These are phyloP conservation scores for Paramisgurnus dabryanus DNA, from an alignment of 2,113 vertebrate species.

Conservation along the genomic window DNA sequence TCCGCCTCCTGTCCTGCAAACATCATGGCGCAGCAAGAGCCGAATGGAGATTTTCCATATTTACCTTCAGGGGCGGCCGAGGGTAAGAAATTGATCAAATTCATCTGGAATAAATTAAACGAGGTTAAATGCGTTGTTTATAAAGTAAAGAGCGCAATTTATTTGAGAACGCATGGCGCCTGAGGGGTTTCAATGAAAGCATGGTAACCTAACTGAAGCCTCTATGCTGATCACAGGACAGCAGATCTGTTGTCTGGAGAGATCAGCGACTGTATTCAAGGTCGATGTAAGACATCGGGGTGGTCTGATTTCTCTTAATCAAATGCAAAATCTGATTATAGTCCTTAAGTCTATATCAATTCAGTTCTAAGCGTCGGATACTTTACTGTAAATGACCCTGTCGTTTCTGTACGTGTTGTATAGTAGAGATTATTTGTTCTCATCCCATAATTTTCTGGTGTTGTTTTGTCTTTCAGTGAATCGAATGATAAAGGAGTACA, in stretches of 20 bases:
- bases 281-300: slow-evolving; percentile 59
- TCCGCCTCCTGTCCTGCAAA: slow-evolving; percentile 52
- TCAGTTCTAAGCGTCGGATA: not conserved
- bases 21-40: slow-evolving; percentile 72
- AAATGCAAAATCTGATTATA: not conserved
- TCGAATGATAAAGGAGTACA: slow-evolving; percentile 88
- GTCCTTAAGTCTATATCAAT: not conserved
- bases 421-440: not conserved
- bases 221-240: not conserved
- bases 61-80: slow-evolving; percentile 71
- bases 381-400: not conserved
- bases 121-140: not conserved
- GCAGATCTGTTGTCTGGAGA: not conserved
- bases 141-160: not conserved
- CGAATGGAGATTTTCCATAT: slow-evolving; percentile 71
- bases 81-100: slow-evolving; percentile 59
- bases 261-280: slow-evolving; percentile 57
- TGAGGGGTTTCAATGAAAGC: not conserved
- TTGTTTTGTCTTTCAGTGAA: slow-evolving; percentile 76
- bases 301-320: not conserved
- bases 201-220: slow-evolving; percentile 14
- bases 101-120: not conserved
- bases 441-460: slow-evolving; percentile 1
- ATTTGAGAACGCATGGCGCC: not conserved
- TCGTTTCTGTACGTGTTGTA: not conserved